These are phyloP conservation scores for Emys orbicularis DNA, from an alignment of 2,797 vertebrate genomes.

Conservation along the genomic window DNA sequence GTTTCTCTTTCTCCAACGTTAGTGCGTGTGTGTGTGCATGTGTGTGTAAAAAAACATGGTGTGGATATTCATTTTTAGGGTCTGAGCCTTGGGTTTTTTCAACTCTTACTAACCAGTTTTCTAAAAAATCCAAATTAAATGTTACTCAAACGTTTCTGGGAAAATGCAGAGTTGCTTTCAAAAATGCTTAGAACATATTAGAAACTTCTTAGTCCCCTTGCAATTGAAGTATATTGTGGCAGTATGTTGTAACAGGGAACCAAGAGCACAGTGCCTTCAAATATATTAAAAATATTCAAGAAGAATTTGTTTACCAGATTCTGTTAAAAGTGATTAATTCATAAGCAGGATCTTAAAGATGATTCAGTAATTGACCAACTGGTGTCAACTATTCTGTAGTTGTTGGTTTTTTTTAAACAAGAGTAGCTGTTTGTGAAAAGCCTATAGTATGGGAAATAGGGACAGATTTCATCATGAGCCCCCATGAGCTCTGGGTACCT, in stretches of 20 bases:
- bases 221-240: not conserved
- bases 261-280: not conserved
- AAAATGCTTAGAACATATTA: not conserved
- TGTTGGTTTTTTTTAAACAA: not conserved
- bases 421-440: not conserved
- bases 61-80: not conserved
- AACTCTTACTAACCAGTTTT: not conserved
- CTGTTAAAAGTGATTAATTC: constrained; percentile 3
- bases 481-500: not conserved
- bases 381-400: accelerated
- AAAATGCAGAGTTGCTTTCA: not conserved
- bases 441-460: not conserved
- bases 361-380: not conserved
- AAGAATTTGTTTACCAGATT: not conserved
- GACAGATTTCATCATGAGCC: not conserved
- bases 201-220: not conserved
- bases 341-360: not conserved
- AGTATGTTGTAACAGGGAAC: not conserved
- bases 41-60: not conserved
- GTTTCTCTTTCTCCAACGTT: not conserved
- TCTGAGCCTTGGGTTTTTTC: not conserved
- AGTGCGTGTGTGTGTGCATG: no score
- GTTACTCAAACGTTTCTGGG: not conserved
- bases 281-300: not conserved
- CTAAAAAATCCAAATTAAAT: not conserved